phyloP scores from a whole-genome alignment of 2,113 vertebrate species.

The Psilopsiagon aurifrons region DNA sequence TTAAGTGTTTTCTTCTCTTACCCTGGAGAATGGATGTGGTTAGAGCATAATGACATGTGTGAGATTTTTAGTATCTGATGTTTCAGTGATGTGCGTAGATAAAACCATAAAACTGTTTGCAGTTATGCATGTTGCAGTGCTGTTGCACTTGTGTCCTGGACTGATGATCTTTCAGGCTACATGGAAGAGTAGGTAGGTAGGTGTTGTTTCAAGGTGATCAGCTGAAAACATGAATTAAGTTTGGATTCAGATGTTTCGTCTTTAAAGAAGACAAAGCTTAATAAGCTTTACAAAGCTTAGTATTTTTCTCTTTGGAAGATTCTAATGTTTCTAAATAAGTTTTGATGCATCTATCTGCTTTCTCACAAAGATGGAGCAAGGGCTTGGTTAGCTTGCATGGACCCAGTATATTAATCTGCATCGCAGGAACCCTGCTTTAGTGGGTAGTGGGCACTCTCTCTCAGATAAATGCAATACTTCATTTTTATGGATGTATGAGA shows the following conservation, averaged over 20 bases:
- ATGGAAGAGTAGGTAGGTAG: not conserved
- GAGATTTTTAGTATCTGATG: not conserved
- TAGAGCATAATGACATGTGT: not conserved
- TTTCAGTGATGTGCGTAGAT: not conserved
- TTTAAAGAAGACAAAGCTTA: not conserved
- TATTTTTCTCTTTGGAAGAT: not conserved
- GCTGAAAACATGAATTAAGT: not conserved
- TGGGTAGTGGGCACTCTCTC: not conserved
- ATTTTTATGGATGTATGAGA: not conserved
- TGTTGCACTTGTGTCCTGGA: not conserved
- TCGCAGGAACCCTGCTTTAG: not conserved
- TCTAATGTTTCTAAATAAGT: not conserved
- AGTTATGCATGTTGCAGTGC: not conserved
- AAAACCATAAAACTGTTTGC: not conserved
- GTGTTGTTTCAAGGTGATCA: not conserved
- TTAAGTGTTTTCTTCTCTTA: not conserved
- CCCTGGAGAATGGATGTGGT: not conserved
- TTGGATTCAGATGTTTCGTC: not conserved
- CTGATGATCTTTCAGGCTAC: fast-evolving
- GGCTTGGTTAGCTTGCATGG: fast-evolving
- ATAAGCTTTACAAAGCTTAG: not conserved
- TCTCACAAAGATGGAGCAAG: not conserved
- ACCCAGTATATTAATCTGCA: not conserved
- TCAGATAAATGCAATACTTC: not conserved
- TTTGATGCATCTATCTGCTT: not conserved